Conservation (phyloP, 2,888 invertebrate species). For the Alcis repandata region DNA sequence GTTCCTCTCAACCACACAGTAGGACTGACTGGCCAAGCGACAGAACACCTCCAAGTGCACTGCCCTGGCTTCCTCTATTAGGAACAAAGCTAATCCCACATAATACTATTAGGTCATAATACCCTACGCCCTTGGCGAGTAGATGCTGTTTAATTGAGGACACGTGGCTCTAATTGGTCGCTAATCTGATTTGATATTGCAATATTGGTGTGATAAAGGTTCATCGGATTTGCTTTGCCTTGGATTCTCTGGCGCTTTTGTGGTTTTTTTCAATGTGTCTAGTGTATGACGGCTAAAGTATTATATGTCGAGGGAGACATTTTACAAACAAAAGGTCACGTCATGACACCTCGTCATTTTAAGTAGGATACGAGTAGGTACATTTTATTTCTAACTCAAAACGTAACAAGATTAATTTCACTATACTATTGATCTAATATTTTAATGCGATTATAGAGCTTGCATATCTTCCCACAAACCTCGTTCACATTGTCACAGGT, state of each 20-base stretch:
- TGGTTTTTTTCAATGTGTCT: not conserved
- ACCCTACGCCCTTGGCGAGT: constrained; percentile 66
- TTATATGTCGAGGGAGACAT: not conserved
- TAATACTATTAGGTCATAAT: constrained; percentile 77
- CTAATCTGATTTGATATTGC: constrained; percentile 41
- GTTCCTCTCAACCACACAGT: constrained; percentile 49
- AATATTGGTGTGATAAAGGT: constrained; percentile 40
- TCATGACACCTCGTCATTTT: not conserved
- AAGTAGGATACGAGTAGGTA: not conserved
- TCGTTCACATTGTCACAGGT: constrained; percentile 13
- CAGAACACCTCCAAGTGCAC: constrained; percentile 72
- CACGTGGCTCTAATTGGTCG: constrained; percentile 57
- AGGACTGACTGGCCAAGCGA: constrained; percentile 53
- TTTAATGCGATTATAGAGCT: not conserved
- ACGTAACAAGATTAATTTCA: not conserved
- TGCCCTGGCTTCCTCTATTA: constrained; percentile 78
- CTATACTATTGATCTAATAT: too few species aligned
- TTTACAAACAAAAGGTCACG: not conserved
- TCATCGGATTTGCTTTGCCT: constrained; percentile 38
- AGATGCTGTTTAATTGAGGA: constrained; percentile 64
- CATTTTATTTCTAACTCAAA: not conserved
- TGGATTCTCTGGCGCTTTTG: not conserved
- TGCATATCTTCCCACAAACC: constrained; percentile 10
- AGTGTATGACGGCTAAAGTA: not conserved
- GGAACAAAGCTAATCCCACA: constrained; percentile 66